phyloP scores from a whole-genome alignment of 2,888 invertebrate genomes.

The Aproaerema taeniolella region DNA sequence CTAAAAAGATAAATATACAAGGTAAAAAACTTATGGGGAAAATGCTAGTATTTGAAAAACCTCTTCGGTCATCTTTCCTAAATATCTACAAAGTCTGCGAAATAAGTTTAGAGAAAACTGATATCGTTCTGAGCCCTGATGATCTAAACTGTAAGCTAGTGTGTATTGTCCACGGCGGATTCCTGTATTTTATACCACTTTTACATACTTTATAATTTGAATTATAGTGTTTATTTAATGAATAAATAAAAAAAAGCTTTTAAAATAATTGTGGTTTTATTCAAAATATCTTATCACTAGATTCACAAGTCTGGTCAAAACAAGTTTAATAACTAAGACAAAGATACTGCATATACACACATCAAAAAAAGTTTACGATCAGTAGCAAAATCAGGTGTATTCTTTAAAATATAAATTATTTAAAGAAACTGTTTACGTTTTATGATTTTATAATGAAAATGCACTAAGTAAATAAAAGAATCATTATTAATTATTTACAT shows the following conservation, averaged over 20 bases:
- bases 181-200: conserved; percentile 12
- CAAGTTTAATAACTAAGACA: too few species aligned
- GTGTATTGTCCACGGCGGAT: conserved; percentile 9
- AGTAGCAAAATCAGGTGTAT: too few species aligned
- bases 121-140: conserved; percentile 1
- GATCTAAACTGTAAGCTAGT: conserved; percentile 15
- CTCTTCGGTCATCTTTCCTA: conserved; percentile 10
- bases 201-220: conserved; percentile 15
- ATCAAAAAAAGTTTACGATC: too few species aligned
- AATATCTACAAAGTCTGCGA: conserved; percentile 9
- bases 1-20: conserved; percentile 1
- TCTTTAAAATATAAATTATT: too few species aligned
- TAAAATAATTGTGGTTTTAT: neutral
- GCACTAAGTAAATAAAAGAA: too few species aligned
- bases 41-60: conserved; percentile 8
- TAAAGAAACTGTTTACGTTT: too few species aligned
- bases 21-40: conserved; percentile 1
- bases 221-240: too few species aligned
- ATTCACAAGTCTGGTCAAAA: too few species aligned
- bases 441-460: too few species aligned
- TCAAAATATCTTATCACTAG: too few species aligned
- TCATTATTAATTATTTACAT: too few species aligned
- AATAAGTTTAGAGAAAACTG: neutral
- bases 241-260: conserved; percentile 15
- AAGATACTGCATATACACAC: too few species aligned